phyloP scores from a whole-genome alignment of 2,797 vertebrate genomes.

The Dendrocincla fuliginosa region DNA sequence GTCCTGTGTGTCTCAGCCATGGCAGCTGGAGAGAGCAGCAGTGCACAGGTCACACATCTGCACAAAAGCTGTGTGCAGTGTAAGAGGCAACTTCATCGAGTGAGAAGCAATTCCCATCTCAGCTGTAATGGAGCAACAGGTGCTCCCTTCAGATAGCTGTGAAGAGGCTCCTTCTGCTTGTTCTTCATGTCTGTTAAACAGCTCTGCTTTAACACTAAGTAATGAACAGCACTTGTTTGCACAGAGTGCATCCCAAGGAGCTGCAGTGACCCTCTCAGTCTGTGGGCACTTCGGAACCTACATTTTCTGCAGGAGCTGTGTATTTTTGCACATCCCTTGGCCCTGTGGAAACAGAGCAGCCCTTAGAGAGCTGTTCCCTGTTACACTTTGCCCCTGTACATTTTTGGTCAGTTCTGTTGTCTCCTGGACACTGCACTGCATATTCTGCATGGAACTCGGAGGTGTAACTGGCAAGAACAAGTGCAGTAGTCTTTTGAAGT shows the following conservation, averaged over 20 bases:
- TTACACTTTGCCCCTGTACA: background rate
- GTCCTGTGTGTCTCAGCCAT: background rate
- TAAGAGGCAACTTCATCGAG: background rate
- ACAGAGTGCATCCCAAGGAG: background rate
- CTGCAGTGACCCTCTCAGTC: background rate
- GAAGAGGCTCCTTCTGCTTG: background rate
- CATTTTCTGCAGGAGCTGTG: background rate
- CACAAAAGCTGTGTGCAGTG: background rate
- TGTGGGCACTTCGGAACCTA: background rate
- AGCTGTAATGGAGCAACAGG: background rate
- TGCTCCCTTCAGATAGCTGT: background rate
- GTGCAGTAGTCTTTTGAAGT: background rate
- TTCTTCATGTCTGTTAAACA: background rate
- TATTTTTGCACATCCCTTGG: background rate
- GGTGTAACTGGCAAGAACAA: background rate
- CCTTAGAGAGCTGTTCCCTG: background rate
- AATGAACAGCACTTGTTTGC: background rate
- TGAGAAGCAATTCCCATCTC: background rate
- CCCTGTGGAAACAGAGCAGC: background rate
- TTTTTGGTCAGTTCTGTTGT: background rate
- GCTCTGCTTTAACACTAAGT: background rate
- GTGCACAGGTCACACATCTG: background rate
- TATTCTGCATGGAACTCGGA: background rate
- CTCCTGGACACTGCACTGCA: background rate
- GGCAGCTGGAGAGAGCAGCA: background rate